Conservation (phyloP, 2,888 invertebrate genomes). For the Perithous albicinctus region DNA sequence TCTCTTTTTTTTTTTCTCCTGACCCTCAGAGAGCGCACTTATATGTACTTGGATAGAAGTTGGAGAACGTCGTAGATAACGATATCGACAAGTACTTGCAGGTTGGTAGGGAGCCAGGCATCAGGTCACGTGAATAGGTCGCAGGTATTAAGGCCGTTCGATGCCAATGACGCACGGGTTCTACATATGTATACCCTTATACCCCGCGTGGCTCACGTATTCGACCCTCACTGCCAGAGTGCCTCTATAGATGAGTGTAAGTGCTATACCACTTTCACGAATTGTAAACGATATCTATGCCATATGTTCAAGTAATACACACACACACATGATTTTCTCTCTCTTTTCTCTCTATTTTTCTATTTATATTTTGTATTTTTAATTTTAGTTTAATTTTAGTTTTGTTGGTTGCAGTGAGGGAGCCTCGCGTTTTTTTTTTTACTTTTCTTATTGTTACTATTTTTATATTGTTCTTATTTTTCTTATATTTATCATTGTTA, state of each 20-base stretch:
- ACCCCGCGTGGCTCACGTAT: constrained; percentile 58
- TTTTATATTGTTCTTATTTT: too few species aligned
- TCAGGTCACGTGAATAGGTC: constrained; percentile 69
- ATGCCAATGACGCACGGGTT: constrained; percentile 67
- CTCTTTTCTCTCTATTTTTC: too few species aligned
- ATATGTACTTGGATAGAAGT: background rate
- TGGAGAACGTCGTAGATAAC: constrained; percentile 40
- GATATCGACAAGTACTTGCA: constrained; percentile 42
- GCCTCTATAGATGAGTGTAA: constrained; percentile 12
- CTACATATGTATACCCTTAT: constrained; percentile 34
- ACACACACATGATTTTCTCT: background rate
- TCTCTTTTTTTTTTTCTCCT: background rate
- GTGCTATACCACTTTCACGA: constrained; percentile 47
- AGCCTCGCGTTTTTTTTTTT: too few species aligned
- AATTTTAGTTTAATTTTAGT: too few species aligned
- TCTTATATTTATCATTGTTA: too few species aligned
- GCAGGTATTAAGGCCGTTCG: constrained; percentile 71
- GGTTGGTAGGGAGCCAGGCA: constrained; percentile 45
- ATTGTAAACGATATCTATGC: constrained; percentile 26
- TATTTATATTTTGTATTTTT: too few species aligned
- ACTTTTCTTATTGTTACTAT: too few species aligned
- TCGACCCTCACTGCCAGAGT: constrained; percentile 55
- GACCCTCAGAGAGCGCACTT: constrained; percentile 6
- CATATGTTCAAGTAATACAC: too few species aligned
- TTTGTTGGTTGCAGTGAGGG: too few species aligned